Conservation (phyloP, 2,797 vertebrate genomes). For the Karalla daura region DNA sequence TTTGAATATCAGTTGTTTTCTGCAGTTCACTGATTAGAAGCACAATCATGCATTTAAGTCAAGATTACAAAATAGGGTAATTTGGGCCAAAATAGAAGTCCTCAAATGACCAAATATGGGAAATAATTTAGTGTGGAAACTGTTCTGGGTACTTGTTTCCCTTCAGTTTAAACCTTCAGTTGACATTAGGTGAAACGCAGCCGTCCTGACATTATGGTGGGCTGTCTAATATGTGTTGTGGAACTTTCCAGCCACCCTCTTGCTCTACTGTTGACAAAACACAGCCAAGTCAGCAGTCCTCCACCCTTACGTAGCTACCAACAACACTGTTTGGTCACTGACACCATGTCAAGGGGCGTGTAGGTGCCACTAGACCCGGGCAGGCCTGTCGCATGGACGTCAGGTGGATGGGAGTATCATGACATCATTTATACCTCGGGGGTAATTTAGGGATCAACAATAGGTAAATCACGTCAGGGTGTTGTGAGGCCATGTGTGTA, state of each 20-base stretch:
- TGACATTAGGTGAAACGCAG: conserved; percentile 27
- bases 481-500: conserved; percentile 25
- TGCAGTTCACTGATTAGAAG: not conserved
- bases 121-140: conserved; percentile 1
- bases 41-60: not conserved
- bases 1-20: not conserved
- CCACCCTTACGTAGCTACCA: conserved; percentile 57
- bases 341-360: conserved; percentile 26
- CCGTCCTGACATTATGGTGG: conserved; percentile 51
- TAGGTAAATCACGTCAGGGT: conserved; percentile 24
- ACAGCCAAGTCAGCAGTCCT: conserved; percentile 55
- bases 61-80: not conserved
- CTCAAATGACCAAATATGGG: not conserved
- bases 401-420: not conserved
- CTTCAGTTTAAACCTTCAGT: conserved; percentile 31
- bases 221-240: conserved; percentile 56
- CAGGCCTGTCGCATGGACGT: conserved; percentile 11
- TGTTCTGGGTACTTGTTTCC: conserved; percentile 20
- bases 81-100: conserved; percentile 2
- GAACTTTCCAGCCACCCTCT: conserved; percentile 79
- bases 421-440: conserved; percentile 25
- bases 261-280: conserved; percentile 77
- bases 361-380: conserved; percentile 44
- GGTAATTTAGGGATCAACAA: conserved; percentile 26
- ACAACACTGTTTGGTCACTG: conserved; percentile 65